phyloP scores from a whole-genome alignment of 2,797 vertebrate species.

The Hirundo rustica region DNA sequence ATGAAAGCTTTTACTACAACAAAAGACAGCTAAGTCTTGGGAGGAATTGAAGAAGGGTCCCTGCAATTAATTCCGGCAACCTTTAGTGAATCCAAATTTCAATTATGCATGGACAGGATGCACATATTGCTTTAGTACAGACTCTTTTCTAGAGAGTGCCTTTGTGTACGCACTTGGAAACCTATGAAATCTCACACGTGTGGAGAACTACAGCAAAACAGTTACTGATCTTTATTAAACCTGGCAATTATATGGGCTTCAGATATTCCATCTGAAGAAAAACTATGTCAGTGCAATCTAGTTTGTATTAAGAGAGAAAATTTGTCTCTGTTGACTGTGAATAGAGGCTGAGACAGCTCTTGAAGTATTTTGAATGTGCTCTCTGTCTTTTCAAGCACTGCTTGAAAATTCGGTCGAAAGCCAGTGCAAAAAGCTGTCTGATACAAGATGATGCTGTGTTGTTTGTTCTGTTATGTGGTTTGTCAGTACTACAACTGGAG shows the following conservation, averaged over 20 bases:
- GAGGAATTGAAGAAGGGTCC: not conserved
- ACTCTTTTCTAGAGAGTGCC: not conserved
- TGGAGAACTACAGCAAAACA: no score
- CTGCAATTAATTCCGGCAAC: not conserved
- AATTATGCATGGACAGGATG: not conserved
- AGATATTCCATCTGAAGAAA: not conserved
- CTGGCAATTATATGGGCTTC: not conserved
- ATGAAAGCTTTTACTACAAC: not conserved
- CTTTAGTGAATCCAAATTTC: not conserved
- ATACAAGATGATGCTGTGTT: not conserved
- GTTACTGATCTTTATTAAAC: not conserved
- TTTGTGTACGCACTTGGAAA: no score
- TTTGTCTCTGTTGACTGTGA: not conserved
- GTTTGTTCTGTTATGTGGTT: not conserved
- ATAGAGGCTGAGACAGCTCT: not conserved
- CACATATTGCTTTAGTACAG: not conserved
- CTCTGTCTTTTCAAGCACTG: not conserved
- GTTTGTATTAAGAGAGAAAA: not conserved
- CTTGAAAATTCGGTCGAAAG: not conserved
- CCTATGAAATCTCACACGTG: no score
- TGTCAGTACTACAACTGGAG: not conserved
- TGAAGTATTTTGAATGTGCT: not conserved
- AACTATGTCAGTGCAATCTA: not conserved
- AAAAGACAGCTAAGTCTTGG: not conserved
- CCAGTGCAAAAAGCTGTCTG: not conserved